These are phyloP conservation scores for Lepidotrigona ventralis DNA, from an alignment of 1,140 invertebrate genomes.

Conservation along the genomic window DNA sequence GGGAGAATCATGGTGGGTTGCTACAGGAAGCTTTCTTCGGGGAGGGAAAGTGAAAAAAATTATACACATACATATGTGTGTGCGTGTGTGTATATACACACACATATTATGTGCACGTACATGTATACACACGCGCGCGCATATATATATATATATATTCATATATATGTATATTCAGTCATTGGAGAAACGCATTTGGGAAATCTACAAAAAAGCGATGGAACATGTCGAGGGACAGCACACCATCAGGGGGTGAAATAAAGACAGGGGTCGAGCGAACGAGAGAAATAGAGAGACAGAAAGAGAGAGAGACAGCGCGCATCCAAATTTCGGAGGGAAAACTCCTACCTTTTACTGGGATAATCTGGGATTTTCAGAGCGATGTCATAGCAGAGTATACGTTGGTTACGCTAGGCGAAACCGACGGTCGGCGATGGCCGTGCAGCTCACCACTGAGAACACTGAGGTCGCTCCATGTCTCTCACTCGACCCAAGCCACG, in stretches of 20 bases:
- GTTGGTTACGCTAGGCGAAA: slow-evolving; percentile 50
- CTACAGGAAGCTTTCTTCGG: background rate
- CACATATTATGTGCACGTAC: too few relatives aligned
- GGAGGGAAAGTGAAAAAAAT: slow-evolving; percentile 23
- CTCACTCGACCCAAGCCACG: slow-evolving; percentile 53
- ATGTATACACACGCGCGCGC: too few relatives aligned
- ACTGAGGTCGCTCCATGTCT: slow-evolving; percentile 66
- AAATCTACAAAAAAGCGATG: slow-evolving; percentile 31
- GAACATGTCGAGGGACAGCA: slow-evolving; percentile 26
- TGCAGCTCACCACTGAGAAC: slow-evolving; percentile 63
- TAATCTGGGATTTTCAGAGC: slow-evolving; percentile 54
- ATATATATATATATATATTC: too few relatives aligned
- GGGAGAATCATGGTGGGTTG: background rate
- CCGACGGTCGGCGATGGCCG: slow-evolving; percentile 62
- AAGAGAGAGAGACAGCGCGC: slow-evolving; percentile 43
- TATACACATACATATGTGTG: background rate
- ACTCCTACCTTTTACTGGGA: slow-evolving; percentile 63
- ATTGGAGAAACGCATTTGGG: slow-evolving; percentile 5
- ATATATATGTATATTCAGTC: slow-evolving; percentile 12
- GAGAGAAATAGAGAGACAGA: slow-evolving; percentile 42
- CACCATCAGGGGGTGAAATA: slow-evolving; percentile 40
- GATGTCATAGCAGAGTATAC: slow-evolving; percentile 60
- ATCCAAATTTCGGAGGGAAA: slow-evolving; percentile 58
- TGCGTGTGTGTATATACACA: too few relatives aligned
- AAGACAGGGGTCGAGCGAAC: slow-evolving; percentile 40